A percentile compares a stretch with the other conserved stretches of the same genome.
Conservation (phyloP, 2,113 vertebrate genomes). For the Pelecanus crispus region DNA sequence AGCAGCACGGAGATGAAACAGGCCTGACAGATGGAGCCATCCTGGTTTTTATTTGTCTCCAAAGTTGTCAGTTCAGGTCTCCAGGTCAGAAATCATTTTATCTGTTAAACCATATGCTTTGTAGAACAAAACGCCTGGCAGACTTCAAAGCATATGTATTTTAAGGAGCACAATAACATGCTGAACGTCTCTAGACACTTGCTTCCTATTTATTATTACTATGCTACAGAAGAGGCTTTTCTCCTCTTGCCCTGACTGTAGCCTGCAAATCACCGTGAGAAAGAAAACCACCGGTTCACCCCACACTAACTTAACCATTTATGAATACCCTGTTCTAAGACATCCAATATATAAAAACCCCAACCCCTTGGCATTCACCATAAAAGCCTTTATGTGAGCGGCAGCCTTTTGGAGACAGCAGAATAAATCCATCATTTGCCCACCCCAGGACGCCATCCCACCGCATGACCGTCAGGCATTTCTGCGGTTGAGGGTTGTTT, state of each 20-base stretch:
- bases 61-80: slow-evolving; percentile 73
- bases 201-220: slow-evolving; percentile 2
- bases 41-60: slow-evolving; percentile 64
- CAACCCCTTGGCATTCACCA: neutral
- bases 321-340: neutral
- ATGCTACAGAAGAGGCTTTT: neutral
- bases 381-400: neutral
- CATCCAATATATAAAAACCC: neutral
- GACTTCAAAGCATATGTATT: slow-evolving; percentile 63
- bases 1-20: neutral
- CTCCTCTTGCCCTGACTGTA: neutral
- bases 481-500: neutral
- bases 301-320: neutral
- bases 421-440: neutral
- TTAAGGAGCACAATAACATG: slow-evolving; percentile 41
- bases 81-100: slow-evolving; percentile 75
- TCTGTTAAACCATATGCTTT: slow-evolving; percentile 74
- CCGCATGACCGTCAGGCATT: rapidly evolving
- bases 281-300: neutral
- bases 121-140: slow-evolving; percentile 67
- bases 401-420: neutral
- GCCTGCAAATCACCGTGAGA: neutral
- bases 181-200: slow-evolving; percentile 19
- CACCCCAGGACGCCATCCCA: neutral
- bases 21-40: slow-evolving; percentile 53